phyloP scores from a whole-genome alignment of 2,797 vertebrate genomes.

The Etheostoma nigrum region DNA sequence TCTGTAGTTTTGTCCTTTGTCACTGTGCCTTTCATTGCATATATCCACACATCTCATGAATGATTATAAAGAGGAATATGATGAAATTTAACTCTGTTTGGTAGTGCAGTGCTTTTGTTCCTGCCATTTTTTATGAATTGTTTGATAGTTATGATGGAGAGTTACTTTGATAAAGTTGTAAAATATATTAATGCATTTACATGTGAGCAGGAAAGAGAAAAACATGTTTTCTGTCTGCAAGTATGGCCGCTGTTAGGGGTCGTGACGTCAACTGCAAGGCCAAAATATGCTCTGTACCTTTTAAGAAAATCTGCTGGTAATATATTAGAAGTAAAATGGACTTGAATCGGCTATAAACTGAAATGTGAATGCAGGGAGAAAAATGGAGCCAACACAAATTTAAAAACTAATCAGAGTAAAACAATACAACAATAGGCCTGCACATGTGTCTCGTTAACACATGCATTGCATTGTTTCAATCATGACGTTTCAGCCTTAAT shows the following conservation, averaged over 20 bases:
- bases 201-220: background rate
- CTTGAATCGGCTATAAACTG: background rate
- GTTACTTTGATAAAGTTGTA: background rate
- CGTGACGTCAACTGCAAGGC: background rate
- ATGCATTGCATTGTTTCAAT: background rate
- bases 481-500: background rate
- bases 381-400: background rate
- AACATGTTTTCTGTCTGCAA: background rate
- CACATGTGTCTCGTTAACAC: background rate
- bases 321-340: background rate
- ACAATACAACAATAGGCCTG: background rate
- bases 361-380: background rate
- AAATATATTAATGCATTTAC: background rate
- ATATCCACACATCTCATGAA: no score
- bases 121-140: no score
- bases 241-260: background rate
- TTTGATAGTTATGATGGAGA: background rate
- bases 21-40: background rate
- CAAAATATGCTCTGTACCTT: background rate
- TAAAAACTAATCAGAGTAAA: background rate
- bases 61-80: background rate
- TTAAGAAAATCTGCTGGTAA: background rate
- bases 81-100: background rate
- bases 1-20: background rate
- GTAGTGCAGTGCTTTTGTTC: no score